These are phyloP conservation scores for Erpobdella octoculata DNA, from an alignment of 2,888 invertebrate species.

Conservation along the genomic window DNA sequence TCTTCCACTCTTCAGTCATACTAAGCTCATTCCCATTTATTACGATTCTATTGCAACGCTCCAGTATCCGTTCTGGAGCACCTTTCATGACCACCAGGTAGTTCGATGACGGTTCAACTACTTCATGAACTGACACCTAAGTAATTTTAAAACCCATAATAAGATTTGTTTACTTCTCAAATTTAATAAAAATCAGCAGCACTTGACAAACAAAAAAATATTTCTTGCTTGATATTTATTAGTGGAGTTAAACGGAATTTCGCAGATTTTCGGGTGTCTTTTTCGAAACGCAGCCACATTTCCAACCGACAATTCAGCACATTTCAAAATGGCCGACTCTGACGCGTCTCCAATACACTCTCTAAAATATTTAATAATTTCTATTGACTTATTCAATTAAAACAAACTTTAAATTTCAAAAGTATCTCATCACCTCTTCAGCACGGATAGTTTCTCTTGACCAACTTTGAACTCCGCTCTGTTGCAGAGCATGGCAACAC, in stretches of 20 bases:
- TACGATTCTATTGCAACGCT: slow-evolving; percentile 78
- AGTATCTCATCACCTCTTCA: slow-evolving; percentile 66
- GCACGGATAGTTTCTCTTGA: slow-evolving; percentile 81
- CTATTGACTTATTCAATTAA: not conserved
- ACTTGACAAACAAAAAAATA: not conserved
- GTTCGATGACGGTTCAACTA: slow-evolving; percentile 62
- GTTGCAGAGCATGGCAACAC: slow-evolving; percentile 92
- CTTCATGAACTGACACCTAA: slow-evolving; percentile 83
- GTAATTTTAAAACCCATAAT: too few species aligned
- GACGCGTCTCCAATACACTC: slow-evolving; percentile 56
- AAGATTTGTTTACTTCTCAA: not conserved
- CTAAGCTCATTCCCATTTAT: slow-evolving; percentile 83
- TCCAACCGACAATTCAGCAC: slow-evolving; percentile 51
- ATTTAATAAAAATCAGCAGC: not conserved
- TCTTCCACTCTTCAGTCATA: slow-evolving; percentile 85
- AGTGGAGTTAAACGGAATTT: slow-evolving; percentile 56
- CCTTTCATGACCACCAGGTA: slow-evolving; percentile 79
- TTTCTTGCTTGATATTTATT: slow-evolving; percentile 53
- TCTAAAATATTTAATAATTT: slow-evolving; percentile 37
- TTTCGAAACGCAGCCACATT: slow-evolving; percentile 47
- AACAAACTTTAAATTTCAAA: not conserved
- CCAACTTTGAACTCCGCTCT: slow-evolving; percentile 94
- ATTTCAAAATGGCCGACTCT: slow-evolving; percentile 54
- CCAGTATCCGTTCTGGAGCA: slow-evolving; percentile 84
- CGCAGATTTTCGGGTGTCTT: slow-evolving; percentile 50